Evolutionary conservation across 2,113 vertebrate species (phyloP), one percentile per base, ranked within the genome.

Genomic region (Chelonoidis abingdonii): DNA sequence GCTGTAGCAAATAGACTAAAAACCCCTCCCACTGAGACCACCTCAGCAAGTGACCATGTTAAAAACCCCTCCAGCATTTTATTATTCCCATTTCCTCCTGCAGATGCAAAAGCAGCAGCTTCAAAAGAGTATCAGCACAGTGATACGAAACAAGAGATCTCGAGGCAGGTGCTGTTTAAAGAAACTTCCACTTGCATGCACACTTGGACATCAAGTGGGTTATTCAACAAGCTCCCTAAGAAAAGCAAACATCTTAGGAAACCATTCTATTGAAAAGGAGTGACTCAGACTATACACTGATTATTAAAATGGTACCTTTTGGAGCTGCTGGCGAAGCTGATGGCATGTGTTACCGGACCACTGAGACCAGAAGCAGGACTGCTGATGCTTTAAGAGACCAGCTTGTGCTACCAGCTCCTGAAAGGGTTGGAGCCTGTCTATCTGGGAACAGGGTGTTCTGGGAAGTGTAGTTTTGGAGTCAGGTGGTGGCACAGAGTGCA

Each of bases 31-130:
- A n/a, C 16, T 69, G 62, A n/a, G 35, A 69, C 17, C 7, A 69
- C n/a, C 62, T 69, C 62, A 69, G 13, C 16, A n/a, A 69, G 31
- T n/a, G 8, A 69, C 16, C 16, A 69, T n/a, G 35, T 35, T 69
- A 69, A 69, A 57, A 57, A 27, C 24, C 35, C 35, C 14, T 8
- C 31, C 62, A n/a, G 31, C 47, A 88, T 41, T 87, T 94, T 25
- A 62, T 94, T 94, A 90, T 84, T 88, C 80, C 72, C 3, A 6
- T 62, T 90, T 94, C 83, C 62, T 94, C 80, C 83, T 84, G 90
- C 19, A 90, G 27, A 90, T 6, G 44, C 76, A 56, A 24, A 56
- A 17, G 62, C 31, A 35, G 62, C 62, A 35, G 35, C 2, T 21
- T 93, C 90, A 86, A 78, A 87, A 72, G 80, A 84, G 62, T 19